Conservation (phyloP, 2,113 vertebrate species). For the Butorides virescens region DNA sequence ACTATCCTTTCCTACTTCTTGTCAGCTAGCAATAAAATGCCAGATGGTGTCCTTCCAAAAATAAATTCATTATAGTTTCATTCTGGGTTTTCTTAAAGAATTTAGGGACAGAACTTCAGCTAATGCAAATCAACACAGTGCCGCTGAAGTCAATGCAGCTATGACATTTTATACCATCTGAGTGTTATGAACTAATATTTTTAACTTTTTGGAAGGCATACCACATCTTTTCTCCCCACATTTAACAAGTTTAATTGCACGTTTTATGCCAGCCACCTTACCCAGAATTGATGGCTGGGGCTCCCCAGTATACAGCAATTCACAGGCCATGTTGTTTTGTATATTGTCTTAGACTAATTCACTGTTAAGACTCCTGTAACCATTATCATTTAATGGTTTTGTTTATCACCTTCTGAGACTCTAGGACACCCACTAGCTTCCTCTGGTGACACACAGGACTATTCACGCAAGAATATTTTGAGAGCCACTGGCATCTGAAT, state of each 20-base stretch:
- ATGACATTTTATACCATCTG: constrained; percentile 29
- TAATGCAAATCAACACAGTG: constrained; percentile 21
- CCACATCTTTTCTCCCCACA: neutral
- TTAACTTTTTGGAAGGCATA: neutral
- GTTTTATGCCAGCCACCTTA: neutral
- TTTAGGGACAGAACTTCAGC: constrained; percentile 45
- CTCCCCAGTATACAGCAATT: neutral
- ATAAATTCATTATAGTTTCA: constrained; percentile 66
- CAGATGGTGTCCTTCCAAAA: constrained; percentile 67
- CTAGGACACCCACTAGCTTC: constrained; percentile 36
- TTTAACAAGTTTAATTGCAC: neutral
- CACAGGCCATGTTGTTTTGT: neutral
- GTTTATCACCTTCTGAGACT: neutral
- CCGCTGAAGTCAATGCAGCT: neutral
- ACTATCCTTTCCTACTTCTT: constrained; percentile 48
- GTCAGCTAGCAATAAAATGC: constrained; percentile 59
- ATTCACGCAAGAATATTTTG: constrained; percentile 5
- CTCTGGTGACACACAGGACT: neutral
- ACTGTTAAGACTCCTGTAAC: neutral
- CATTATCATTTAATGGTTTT: constrained; percentile 44
- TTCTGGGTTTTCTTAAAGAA: constrained; percentile 57
- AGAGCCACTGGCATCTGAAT: neutral
- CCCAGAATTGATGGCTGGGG: neutral
- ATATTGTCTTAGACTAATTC: constrained; percentile 12
- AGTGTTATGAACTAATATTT: constrained; percentile 22